Conservation (phyloP, 2,113 vertebrate species). For the Nanorana parkeri region DNA sequence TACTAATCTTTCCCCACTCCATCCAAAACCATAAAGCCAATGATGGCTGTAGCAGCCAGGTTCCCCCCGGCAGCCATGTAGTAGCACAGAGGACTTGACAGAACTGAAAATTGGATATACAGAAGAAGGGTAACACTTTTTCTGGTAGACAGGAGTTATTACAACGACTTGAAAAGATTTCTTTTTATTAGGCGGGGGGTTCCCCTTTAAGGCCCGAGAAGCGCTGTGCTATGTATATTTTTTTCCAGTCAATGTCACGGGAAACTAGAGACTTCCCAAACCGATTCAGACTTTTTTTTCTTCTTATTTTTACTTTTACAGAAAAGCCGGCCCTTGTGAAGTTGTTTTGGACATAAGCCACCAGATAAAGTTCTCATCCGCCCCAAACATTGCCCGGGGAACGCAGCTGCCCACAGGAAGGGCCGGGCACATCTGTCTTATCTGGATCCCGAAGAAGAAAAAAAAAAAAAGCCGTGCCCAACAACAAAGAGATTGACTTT, state of each 20-base stretch:
- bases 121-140: no score
- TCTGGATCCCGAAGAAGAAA: conserved; percentile 6
- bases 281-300: neutral
- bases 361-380: conserved; percentile 15
- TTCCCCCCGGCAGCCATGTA: no score
- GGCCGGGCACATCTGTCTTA: conserved; percentile 32
- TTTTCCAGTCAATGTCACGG: conserved; percentile 33
- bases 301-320: neutral
- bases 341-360: conserved; percentile 2
- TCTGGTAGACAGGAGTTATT: no score
- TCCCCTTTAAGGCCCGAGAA: neutral
- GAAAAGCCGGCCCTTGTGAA: neutral
- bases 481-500: conserved; percentile 6
- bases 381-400: conserved; percentile 24
- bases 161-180: no score
- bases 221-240: neutral
- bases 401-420: conserved; percentile 44
- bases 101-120: no score
- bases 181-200: no score
- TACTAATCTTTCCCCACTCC: no score
- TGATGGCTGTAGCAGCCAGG: no score
- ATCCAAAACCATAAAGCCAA: no score
- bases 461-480: neutral
- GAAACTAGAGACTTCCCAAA: conserved; percentile 6
- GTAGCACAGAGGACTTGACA: no score